Base-by-base conservation (phyloP, 2,113 vertebrate species). In the Poicephalus meyeri region DNA sequence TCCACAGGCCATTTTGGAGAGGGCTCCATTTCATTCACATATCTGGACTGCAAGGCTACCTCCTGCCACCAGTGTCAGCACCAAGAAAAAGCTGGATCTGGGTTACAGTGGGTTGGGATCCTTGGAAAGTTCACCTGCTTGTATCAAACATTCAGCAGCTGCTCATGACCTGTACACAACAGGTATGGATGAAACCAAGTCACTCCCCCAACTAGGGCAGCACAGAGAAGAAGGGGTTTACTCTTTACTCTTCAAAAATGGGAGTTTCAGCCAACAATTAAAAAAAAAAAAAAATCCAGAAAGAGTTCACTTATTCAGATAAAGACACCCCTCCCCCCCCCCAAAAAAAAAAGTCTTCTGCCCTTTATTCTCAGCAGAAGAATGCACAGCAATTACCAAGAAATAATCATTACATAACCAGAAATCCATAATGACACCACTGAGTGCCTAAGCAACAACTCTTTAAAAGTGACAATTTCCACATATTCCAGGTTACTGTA, bases 1-100 rank as follows among this genome's bases (percentile, higher is more conserved):
- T 1, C 42, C 21, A 84, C 0, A 1, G 42, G 39, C 29, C 23
- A 28, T 50, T 92, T n/a, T 35, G 42, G 58, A 42, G 39, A 87
- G 49, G 81, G 35, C 35, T 72, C 65, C 39, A 19, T 68, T 58
- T 82, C 64, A 33, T 31, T 81, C 42, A 28, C 0, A 0, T 19
- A 52, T 70, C 64, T 4, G 7, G 33, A 71, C 1, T 42, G 20
- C 39, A 77, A 52, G 86, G 41, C n/a, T 39, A 31, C 33, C n/a
- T 91, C 70, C 88, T 31, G 61, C 33, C 29, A 84, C 24, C 29
- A 70, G 8, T 5, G 8, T 7, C 1, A 1, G n/a, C 50, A 81
- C 9, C 12, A 21, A 74, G 47, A 73, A 73, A 0, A 3, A 83
- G n/a, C 1, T 0, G 1, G 41, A 65, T 14, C 13, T 33, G 55